These are phyloP conservation scores for Agonopterix heracliana DNA, from an alignment of 2,888 invertebrate species.

Conservation along the genomic window DNA sequence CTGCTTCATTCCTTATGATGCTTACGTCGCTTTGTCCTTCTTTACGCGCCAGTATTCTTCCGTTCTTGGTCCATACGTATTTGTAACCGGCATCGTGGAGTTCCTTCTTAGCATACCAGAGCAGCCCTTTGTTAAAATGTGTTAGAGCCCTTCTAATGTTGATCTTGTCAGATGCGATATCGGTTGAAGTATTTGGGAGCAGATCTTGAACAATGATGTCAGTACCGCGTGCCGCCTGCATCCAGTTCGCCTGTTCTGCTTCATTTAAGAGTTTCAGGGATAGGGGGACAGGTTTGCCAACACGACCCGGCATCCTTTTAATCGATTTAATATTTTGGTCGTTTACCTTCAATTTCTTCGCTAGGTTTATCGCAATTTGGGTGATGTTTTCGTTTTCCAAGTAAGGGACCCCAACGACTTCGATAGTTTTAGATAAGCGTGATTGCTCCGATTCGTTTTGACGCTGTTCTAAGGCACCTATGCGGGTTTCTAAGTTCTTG, in stretches of 20 bases:
- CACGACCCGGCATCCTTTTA: conserved; percentile 1
- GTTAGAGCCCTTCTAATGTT: not conserved
- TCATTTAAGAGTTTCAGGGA: not conserved
- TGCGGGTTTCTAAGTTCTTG: not conserved
- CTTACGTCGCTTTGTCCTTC: not conserved
- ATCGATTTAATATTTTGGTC: conserved; percentile 3
- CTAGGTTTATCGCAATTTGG: conserved; percentile 4
- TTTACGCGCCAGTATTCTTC: not conserved
- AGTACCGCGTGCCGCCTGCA: not conserved
- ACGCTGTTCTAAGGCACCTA: not conserved
- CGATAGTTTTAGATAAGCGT: conserved; percentile 2
- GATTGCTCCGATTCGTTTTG: not conserved
- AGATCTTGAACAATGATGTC: not conserved
- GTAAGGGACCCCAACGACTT: conserved; percentile 14
- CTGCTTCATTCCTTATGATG: too few species aligned
- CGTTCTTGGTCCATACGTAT: not conserved
- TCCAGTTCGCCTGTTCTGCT: not conserved
- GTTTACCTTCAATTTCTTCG: conserved; percentile 5
- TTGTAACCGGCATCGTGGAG: not conserved
- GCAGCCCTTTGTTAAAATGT: not conserved
- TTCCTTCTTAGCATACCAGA: not conserved
- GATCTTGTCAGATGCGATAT: not conserved
- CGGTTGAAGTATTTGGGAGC: not conserved
- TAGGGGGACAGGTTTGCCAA: not conserved
- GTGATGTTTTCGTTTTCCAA: conserved; percentile 3